Evolutionary conservation across 64 coral and sea anemone genomes (phyloP).

Genomic region (Montipora foliosa): DNA sequence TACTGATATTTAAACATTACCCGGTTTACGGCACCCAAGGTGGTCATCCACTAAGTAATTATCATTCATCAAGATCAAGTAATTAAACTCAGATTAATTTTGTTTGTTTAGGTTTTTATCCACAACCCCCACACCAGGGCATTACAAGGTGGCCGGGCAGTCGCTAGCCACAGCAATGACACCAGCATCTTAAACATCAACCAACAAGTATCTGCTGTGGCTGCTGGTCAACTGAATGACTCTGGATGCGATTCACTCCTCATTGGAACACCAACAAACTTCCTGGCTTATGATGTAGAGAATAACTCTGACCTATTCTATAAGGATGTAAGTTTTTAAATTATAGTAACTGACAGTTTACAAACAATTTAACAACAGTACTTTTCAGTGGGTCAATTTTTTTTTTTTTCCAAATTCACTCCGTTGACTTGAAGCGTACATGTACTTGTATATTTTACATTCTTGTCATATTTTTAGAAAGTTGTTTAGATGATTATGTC

Average conservation of each 20-base stretch:
- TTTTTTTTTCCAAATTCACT: neutral
- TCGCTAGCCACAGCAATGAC: constrained; percentile 78
- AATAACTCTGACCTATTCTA: constrained; percentile 99
- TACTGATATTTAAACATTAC: neutral
- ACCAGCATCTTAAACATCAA: constrained; percentile 96
- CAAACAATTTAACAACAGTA: neutral
- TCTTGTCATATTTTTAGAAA: too few species aligned
- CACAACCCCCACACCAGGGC: constrained; percentile 86
- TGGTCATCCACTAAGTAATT: neutral
- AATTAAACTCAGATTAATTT: neutral
- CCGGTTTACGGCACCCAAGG: too few species aligned
- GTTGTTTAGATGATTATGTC: too few species aligned
- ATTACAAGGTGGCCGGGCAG: constrained; percentile 81
- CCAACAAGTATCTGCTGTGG: constrained; percentile 95
- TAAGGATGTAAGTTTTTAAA: constrained; percentile 85
- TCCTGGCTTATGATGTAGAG: constrained; percentile 97
- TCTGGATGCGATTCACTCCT: constrained; percentile 80
- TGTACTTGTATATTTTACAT: neutral
- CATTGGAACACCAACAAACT: constrained; percentile 94
- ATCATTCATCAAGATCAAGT: too few species aligned
- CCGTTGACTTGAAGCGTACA: neutral
- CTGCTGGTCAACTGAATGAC: constrained; percentile 67
- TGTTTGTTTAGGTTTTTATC: constrained; percentile 83
- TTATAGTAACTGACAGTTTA: too few species aligned
- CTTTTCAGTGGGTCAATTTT: neutral